Evolutionary conservation across 2,797 vertebrate species (phyloP), one percentile per base, ranked within the genome.

Genomic region (Acrocephalus scirpaceus): DNA sequence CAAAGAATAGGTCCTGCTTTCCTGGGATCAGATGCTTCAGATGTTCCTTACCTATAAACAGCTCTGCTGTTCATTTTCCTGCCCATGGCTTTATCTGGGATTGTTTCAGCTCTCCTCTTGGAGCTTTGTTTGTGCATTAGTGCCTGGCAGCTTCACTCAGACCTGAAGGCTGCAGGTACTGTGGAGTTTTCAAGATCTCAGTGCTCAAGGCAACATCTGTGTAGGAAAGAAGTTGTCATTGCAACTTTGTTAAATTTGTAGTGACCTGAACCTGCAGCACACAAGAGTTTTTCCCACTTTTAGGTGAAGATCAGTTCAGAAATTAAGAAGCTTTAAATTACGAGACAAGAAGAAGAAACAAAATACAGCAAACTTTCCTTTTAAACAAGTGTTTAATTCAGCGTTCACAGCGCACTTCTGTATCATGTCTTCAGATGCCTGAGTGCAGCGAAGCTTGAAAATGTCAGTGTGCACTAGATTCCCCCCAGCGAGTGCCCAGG

Each of bases 381-480:
- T 76, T n/a, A 38, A 51, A 2, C 11, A 16, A 26, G 9, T 16
- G 9, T 42, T 81, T 18, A 12, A 67, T 64, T 74, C 12, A 20
- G 58, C 0, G 0, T 34, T 81, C 4, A 1, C 5, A 42, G 56
- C 8, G 14, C 16, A 9, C 47, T 30, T 25, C 40, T 40, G 10
- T 73, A 14, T 77, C 16, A 1, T 45, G 42, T 26, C 77, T 34
- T 89, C 67, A 64, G 16, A 9, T 16, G 34, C 3, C 0, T 12
- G 64, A 78, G 51, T 32, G 56, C 67, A 58, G 60, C 7, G n/a
- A 64, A 42, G 73, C n/a, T 72, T 13, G 72, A 56, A 47, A 20
- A 36, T 32, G 12, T 29, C 54, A 44, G 9, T 45, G 56, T 30
- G 13, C 19, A 5, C 25, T 20, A 25, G 40, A 16, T 44, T 47